Conservation (phyloP, 37 sponge, comb jelly and placozoan species). For the Geodia barretti region DNA sequence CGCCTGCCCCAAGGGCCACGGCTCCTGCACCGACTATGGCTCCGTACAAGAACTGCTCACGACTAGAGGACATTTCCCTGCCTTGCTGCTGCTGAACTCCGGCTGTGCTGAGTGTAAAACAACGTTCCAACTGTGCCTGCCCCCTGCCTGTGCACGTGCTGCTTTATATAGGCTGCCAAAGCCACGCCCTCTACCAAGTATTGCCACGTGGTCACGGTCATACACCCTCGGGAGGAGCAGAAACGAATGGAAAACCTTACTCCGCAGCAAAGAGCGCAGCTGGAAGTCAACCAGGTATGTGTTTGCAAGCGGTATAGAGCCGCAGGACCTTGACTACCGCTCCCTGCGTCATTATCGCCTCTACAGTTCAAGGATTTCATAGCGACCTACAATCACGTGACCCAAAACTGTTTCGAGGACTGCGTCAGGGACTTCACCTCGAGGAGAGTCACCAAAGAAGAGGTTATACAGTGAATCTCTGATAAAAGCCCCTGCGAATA, state of each 20-base stretch:
- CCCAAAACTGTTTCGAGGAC: slow-evolving; percentile 80
- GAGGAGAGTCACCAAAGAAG: slow-evolving; percentile 65
- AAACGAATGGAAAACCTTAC: slow-evolving; percentile 56
- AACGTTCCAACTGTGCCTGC: too few relatives aligned
- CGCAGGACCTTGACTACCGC: background rate
- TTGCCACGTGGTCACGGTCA: background rate
- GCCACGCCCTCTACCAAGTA: background rate
- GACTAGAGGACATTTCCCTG: too few relatives aligned
- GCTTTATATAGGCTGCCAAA: background rate
- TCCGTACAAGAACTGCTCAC: background rate
- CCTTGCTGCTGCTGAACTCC: too few relatives aligned
- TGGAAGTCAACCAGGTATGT: slow-evolving; percentile 64
- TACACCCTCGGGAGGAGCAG: too few relatives aligned
- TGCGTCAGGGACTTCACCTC: slow-evolving; percentile 87
- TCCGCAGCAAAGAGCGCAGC: slow-evolving; percentile 57
- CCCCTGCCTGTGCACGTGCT: too few relatives aligned
- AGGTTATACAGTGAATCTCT: slow-evolving; percentile 41
- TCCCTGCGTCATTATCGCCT: background rate
- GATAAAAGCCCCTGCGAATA: background rate
- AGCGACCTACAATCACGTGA: slow-evolving; percentile 83
- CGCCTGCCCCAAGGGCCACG: background rate
- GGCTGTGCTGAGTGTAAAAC: too few relatives aligned
- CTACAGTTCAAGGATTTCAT: slow-evolving; percentile 88
- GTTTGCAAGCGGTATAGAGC: background rate
- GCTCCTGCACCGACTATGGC: background rate